Conservation (phyloP, 2,113 vertebrate species). For the Amazona guildingii region DNA sequence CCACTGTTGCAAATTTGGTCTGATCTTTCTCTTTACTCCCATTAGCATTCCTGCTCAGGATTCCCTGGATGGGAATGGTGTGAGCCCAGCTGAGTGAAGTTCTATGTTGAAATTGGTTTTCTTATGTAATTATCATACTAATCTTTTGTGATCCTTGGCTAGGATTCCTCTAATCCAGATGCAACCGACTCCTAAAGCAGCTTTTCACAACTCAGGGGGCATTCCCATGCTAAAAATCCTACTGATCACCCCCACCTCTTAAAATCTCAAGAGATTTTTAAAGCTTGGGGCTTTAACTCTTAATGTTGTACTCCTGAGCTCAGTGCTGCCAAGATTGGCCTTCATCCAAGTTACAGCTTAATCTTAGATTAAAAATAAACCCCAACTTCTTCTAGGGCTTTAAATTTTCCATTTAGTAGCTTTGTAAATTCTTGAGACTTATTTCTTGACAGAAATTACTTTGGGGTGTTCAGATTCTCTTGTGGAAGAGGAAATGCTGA, state of each 20-base stretch:
- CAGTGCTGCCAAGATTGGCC: background rate
- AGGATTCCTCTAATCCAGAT: background rate
- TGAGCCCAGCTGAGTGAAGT: background rate
- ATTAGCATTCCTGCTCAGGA: background rate
- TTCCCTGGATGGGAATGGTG: background rate
- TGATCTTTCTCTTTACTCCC: background rate
- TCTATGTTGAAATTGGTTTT: background rate
- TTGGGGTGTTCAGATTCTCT: background rate
- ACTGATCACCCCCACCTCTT: background rate
- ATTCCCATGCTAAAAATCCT: constrained; percentile 6
- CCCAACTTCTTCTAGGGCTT: background rate
- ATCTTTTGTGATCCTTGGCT: constrained; percentile 4
- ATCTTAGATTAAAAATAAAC: background rate
- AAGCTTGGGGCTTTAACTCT: constrained; percentile 5
- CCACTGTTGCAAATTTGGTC: background rate
- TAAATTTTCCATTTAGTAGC: background rate
- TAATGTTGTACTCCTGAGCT: background rate
- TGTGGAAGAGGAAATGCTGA: background rate
- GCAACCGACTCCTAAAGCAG: background rate
- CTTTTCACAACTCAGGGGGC: constrained; percentile 23
- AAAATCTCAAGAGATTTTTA: background rate
- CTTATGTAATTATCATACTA: background rate
- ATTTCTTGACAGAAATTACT: background rate
- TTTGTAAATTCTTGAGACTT: background rate
- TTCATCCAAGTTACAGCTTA: background rate